Evolutionary conservation across 2,113 vertebrate genomes (phyloP), one percentile per base, ranked within the genome.

Genomic region (Hydropotes inermis): DNA sequence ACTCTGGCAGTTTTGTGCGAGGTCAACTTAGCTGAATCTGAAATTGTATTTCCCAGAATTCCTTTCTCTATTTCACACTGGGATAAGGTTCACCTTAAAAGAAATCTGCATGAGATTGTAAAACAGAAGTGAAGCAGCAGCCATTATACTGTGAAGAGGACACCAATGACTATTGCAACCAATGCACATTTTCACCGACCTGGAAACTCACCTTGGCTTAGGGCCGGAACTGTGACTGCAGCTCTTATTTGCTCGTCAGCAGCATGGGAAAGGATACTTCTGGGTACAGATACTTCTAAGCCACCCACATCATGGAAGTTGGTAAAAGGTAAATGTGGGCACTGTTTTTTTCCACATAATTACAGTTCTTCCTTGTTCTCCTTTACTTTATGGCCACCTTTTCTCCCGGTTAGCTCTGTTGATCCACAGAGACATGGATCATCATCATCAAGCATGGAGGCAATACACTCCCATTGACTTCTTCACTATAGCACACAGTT

Each of bases 101-200:
- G 61, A 94, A n/a, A 47, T 14, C 7, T 57, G 28, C n/a, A 27
- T 14, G 52, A 45, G 57, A 11, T 27, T 25, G 79, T 27, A 25
- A 89, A 33, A 30, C 19, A 23, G 30, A 83, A 25, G 55, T 2
- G 39, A 60, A 58, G 76, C 30, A 76, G 47, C 17, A 23, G 6
- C 19, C 43, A 1, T 10, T 6, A 3, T 0, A 14, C 58, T 64
- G 19, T 10, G 19, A 58, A 55, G 39, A 6, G 33, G 7, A 11
- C 45, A 21, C 13, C 13, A 4, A 50, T 14, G 5, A 12, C 39
- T 14, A 4, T 14, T 0, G 12, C 3, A 4, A 23, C 10, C 2
- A n/a, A 25, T 1, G 4, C 60, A 9, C 13, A 1, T 89, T 33
- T 19, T 47, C 54, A 2, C 15, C 1, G 7, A 39, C 43, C 52